These are phyloP conservation scores for Laticauda laticaudata DNA, from an alignment of 2,113 vertebrate species.

Conservation along the genomic window DNA sequence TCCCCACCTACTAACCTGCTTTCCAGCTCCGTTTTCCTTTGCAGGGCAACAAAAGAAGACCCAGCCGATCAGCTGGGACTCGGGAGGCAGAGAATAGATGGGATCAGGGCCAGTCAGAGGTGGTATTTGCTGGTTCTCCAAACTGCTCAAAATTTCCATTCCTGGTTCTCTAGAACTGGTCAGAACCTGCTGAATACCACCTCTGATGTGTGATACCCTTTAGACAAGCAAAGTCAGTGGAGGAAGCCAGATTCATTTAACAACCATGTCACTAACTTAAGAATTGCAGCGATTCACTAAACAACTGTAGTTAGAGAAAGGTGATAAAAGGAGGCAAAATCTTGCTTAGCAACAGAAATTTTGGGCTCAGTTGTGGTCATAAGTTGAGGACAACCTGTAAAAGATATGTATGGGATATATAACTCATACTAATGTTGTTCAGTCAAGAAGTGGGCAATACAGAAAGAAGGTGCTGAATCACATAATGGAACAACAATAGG, in stretches of 20 bases:
- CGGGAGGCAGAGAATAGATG: no score
- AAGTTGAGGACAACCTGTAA: not conserved
- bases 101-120: no score
- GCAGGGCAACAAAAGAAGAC: no score
- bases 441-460: not conserved
- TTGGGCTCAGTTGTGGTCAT: not conserved
- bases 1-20: no score
- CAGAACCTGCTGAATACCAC: no score
- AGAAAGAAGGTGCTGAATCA: not conserved
- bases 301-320: not conserved
- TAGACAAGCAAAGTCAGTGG: not conserved
- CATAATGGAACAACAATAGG: not conserved
- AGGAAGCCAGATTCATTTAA: not conserved
- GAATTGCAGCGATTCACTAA: not conserved
- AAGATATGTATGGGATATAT: not conserved
- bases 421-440: not conserved
- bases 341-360: not conserved
- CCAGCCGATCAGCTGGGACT: no score
- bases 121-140: no score
- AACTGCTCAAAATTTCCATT: no score
- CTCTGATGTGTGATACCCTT: no score
- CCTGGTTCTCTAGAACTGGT: no score
- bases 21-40: no score
- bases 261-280: not conserved
- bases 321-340: not conserved